Conservation (phyloP, 2,888 invertebrate genomes). For the Pseudococcus longispinus region DNA sequence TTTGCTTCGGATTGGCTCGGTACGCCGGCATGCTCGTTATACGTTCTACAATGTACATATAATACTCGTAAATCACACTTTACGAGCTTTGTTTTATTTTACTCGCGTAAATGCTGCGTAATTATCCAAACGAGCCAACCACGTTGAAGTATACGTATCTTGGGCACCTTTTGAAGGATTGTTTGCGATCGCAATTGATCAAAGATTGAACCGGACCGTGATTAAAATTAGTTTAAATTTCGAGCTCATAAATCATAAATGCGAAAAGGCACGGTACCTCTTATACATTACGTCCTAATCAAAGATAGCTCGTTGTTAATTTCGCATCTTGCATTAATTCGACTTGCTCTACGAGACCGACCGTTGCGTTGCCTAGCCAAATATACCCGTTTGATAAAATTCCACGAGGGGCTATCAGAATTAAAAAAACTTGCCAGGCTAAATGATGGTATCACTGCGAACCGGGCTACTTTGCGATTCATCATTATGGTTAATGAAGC, state of each 20-base stretch:
- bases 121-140: neutral
- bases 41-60: neutral
- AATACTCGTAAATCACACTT: neutral
- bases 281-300: neutral
- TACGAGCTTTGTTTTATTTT: neutral
- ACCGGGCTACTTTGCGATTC: neutral
- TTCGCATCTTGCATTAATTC: neutral
- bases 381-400: too few relatives aligned
- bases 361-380: neutral
- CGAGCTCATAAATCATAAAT: neutral
- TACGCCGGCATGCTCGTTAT: neutral
- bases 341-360: neutral
- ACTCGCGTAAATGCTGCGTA: neutral
- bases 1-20: neutral
- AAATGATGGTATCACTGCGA: neutral
- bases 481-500: constrained; percentile 15
- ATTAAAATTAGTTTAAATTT: neutral
- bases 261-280: neutral
- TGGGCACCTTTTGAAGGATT: neutral
- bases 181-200: neutral
- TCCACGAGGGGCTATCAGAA: neutral
- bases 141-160: neutral
- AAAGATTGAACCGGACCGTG: neutral
- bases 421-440: neutral
- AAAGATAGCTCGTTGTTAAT: neutral